A percentile compares a stretch with the other conserved stretches of the same genome.
Evolutionary conservation across 2,113 vertebrate genomes (phyloP).

Genomic region (Ifrita kowaldi): DNA sequence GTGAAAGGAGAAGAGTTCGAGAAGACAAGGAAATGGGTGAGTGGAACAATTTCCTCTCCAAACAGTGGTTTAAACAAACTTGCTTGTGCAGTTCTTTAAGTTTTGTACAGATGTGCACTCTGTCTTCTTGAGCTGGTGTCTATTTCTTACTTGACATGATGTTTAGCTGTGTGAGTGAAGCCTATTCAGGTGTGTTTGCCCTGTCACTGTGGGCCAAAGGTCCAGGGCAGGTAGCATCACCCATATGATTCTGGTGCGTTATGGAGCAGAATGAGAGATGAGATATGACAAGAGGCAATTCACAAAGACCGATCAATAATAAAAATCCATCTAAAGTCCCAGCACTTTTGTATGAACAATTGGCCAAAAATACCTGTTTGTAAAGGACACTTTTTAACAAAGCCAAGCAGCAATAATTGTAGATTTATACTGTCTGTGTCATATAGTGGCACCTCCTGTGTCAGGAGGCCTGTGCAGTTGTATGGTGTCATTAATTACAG

Average conservation of each 20-base stretch:
- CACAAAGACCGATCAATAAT: neutral
- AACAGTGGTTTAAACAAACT: neutral
- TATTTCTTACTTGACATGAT: neutral
- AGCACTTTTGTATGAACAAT: neutral
- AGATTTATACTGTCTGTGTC: neutral
- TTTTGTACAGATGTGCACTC: neutral
- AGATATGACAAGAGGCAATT: neutral
- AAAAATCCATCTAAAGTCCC: neutral
- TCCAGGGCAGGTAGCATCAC: neutral
- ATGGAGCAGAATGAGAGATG: neutral
- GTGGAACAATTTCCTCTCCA: conserved; percentile 35
- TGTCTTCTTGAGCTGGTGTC: neutral
- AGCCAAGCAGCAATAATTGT: neutral
- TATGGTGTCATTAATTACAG: neutral
- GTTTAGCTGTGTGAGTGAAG: neutral
- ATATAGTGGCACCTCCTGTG: neutral
- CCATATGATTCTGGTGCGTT: neutral
- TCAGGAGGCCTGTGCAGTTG: neutral
- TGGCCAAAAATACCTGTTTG: neutral
- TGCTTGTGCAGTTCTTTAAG: neutral
- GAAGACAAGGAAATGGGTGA: conserved; percentile 95
- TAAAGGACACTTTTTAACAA: neutral
- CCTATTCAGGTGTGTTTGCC: neutral
- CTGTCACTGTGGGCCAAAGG: neutral
- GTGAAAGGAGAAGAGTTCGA: conserved; percentile 84